Evolutionary conservation across 1,140 invertebrate genomes (phyloP).

Genomic region (Drosophila kohkoa): DNA sequence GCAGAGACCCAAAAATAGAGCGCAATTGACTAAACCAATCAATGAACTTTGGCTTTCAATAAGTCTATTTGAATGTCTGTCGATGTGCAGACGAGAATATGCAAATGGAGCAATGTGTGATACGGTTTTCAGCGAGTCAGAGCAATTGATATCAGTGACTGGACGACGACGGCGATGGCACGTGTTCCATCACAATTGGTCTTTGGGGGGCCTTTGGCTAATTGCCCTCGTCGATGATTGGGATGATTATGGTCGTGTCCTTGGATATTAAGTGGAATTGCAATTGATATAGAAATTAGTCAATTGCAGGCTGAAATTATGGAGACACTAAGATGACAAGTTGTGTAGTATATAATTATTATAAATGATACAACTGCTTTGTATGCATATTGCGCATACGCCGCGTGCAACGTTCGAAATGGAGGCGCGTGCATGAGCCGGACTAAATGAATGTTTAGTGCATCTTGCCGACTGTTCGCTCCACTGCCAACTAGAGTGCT

Average conservation of each 20-base stretch:
- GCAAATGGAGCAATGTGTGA: not conserved
- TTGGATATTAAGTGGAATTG: slow-evolving; percentile 19
- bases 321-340: not conserved
- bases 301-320: slow-evolving; percentile 40
- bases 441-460: slow-evolving; percentile 32
- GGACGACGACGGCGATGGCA: not conserved
- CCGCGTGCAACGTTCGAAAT: slow-evolving; percentile 49
- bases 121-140: not conserved
- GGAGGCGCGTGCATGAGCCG: slow-evolving; percentile 59
- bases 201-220: slow-evolving; percentile 27
- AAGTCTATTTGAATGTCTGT: slow-evolving; percentile 2
- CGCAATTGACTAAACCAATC: slow-evolving; percentile 40
- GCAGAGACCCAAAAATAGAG: slow-evolving; percentile 48
- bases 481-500: not conserved
- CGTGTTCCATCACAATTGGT: slow-evolving; percentile 43
- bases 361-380: slow-evolving; percentile 9
- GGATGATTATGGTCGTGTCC: slow-evolving; percentile 48
- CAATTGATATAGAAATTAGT: slow-evolving; percentile 76
- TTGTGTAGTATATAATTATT: slow-evolving; percentile 7
- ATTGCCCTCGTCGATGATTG: slow-evolving; percentile 40
- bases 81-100: not conserved
- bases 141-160: slow-evolving; percentile 34
- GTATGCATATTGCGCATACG: slow-evolving; percentile 70
- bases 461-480: slow-evolving; percentile 10
- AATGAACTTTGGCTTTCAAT: slow-evolving; percentile 31